Conservation (phyloP, 2,113 vertebrate species). For the Thalassoma bifasciatum region DNA sequence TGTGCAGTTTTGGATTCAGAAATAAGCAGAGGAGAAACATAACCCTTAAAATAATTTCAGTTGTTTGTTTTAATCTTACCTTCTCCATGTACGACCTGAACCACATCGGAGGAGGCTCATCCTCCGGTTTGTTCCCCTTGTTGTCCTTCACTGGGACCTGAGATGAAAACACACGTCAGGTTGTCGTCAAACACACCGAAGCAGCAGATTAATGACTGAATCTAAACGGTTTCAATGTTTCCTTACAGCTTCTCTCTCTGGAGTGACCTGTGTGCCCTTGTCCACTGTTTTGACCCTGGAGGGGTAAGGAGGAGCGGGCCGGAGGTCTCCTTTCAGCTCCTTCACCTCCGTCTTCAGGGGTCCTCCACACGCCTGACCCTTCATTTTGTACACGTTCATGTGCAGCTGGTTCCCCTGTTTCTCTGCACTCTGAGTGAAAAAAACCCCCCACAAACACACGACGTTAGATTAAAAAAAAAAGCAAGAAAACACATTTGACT, state of each 20-base stretch:
- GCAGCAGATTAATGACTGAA: too few relatives aligned
- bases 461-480: too few relatives aligned
- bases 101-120: slow-evolving; percentile 92
- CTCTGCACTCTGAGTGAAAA: slow-evolving; percentile 85
- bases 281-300: slow-evolving; percentile 85
- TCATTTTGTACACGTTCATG: slow-evolving; percentile 92
- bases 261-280: slow-evolving; percentile 84
- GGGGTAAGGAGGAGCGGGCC: slow-evolving; percentile 83
- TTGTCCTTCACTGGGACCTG: slow-evolving; percentile 80
- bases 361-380: slow-evolving; percentile 62
- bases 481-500: too few relatives aligned
- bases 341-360: slow-evolving; percentile 79
- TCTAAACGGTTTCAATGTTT: too few relatives aligned
- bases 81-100: slow-evolving; percentile 95
- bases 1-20: too few relatives aligned
- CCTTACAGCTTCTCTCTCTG: slow-evolving; percentile 82
- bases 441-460: neutral
- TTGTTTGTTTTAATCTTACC: slow-evolving; percentile 67
- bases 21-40: neutral
- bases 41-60: neutral
- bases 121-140: slow-evolving; percentile 81
- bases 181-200: neutral
- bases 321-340: slow-evolving; percentile 84
- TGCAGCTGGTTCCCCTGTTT: slow-evolving; percentile 93
- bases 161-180: neutral